Evolutionary conservation across 2,797 vertebrate genomes (phyloP).

Genomic region (Hozukius guyotensis): DNA sequence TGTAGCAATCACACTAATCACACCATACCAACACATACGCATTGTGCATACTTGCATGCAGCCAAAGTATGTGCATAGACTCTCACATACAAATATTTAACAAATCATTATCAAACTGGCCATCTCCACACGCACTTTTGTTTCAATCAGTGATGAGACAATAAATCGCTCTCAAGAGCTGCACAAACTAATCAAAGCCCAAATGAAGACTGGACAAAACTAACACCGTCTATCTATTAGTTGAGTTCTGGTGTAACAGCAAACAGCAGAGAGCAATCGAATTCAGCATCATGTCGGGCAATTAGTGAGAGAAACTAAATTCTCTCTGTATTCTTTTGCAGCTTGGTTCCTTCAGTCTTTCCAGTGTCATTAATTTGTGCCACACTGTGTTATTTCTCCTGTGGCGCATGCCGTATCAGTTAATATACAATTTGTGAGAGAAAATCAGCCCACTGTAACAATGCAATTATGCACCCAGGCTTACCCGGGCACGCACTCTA

Average conservation of each 20-base stretch:
- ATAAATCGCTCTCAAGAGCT: constrained; percentile 6
- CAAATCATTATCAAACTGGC: constrained; percentile 1
- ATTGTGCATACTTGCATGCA: background rate
- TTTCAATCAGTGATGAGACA: constrained; percentile 27
- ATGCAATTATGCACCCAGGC: constrained; percentile 25
- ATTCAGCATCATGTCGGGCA: constrained; percentile 29
- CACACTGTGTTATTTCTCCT: constrained; percentile 37
- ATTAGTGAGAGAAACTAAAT: constrained; percentile 17
- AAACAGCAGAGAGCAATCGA: constrained; percentile 7
- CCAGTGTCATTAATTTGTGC: constrained; percentile 35
- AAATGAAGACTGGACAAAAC: background rate
- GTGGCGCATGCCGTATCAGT: constrained; percentile 7
- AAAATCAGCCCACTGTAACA: constrained; percentile 25
- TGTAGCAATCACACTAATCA: background rate
- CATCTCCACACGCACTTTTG: background rate
- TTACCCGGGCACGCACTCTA: background rate
- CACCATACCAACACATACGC: background rate
- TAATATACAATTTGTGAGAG: constrained; percentile 38
- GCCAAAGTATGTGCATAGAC: background rate
- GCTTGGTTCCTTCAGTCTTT: constrained; percentile 9
- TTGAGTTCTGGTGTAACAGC: constrained; percentile 4
- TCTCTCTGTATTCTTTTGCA: background rate
- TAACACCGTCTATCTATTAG: background rate
- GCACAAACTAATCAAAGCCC: constrained; percentile 25
- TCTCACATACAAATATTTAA: background rate